Evolutionary conservation across 2,113 vertebrate genomes (phyloP).

Genomic region (Atractosteus spatula): DNA sequence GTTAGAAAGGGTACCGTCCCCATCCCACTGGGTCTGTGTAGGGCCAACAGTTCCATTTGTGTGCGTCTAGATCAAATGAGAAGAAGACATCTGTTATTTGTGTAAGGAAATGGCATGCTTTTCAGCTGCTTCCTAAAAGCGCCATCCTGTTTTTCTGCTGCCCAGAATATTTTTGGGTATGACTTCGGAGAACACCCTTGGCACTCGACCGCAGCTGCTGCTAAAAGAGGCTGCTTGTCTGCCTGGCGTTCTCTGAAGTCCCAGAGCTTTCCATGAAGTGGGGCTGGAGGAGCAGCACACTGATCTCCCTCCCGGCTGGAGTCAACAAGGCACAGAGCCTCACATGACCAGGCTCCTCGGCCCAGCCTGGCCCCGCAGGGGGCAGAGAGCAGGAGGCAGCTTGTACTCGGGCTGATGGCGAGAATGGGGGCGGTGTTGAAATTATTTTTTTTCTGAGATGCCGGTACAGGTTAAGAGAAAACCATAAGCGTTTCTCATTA

Average conservation of each 20-base stretch:
- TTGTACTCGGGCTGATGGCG: too few species aligned
- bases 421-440: too few species aligned
- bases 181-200: conserved; percentile 2
- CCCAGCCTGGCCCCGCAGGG: neutral
- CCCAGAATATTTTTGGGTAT: conserved; percentile 7
- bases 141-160: conserved; percentile 15
- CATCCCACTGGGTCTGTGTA: too few species aligned
- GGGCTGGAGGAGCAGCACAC: conserved; percentile 24
- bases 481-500: too few species aligned
- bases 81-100: conserved; percentile 3
- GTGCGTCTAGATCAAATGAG: neutral
- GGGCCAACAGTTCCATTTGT: neutral
- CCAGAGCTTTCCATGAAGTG: conserved; percentile 51
- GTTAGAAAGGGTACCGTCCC: too few species aligned
- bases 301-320: conserved; percentile 23
- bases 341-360: conserved; percentile 17
- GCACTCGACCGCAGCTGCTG: neutral
- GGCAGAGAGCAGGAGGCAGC: neutral
- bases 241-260: conserved; percentile 39
- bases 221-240: conserved; percentile 19
- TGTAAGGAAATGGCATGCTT: neutral
- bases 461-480: too few species aligned
- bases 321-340: conserved; percentile 29
- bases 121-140: conserved; percentile 2
- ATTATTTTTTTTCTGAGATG: too few species aligned